Conservation (phyloP, 2,888 invertebrate genomes). For the Gari tellinella region DNA sequence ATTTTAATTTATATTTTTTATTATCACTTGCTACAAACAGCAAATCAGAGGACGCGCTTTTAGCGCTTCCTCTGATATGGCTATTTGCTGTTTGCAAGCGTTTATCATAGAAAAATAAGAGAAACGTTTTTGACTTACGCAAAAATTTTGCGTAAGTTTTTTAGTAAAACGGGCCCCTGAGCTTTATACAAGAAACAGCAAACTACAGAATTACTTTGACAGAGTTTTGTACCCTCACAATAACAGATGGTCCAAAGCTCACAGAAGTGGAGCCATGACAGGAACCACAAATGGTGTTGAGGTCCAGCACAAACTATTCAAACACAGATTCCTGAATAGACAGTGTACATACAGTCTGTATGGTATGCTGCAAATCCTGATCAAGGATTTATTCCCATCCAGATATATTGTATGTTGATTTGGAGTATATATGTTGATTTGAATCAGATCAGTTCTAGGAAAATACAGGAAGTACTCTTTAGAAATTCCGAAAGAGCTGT, state of each 20-base stretch:
- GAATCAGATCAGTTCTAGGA: background rate
- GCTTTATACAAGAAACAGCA: background rate
- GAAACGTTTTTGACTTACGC: too few relatives aligned
- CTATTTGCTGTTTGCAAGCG: too few relatives aligned
- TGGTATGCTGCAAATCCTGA: background rate
- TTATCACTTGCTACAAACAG: too few relatives aligned
- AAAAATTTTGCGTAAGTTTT: too few relatives aligned
- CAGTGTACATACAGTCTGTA: background rate
- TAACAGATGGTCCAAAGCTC: background rate
- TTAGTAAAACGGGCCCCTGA: too few relatives aligned
- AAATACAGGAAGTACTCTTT: background rate
- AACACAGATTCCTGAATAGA: background rate
- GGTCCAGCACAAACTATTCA: background rate
- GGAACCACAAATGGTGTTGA: conserved; percentile 13
- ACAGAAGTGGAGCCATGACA: too few relatives aligned
- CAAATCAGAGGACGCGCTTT: too few relatives aligned
- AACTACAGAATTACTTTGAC: conserved; percentile 4
- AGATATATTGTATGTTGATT: conserved; percentile 1
- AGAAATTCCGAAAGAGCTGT: background rate
- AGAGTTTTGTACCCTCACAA: conserved; percentile 14
- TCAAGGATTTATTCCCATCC: conserved; percentile 4
- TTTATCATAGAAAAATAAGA: too few relatives aligned
- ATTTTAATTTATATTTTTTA: too few relatives aligned
- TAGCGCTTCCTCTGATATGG: too few relatives aligned
- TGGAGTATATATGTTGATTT: conserved; percentile 8